phyloP scores from a whole-genome alignment of 2,888 invertebrate genomes.

The Hydropsyche betteni region DNA sequence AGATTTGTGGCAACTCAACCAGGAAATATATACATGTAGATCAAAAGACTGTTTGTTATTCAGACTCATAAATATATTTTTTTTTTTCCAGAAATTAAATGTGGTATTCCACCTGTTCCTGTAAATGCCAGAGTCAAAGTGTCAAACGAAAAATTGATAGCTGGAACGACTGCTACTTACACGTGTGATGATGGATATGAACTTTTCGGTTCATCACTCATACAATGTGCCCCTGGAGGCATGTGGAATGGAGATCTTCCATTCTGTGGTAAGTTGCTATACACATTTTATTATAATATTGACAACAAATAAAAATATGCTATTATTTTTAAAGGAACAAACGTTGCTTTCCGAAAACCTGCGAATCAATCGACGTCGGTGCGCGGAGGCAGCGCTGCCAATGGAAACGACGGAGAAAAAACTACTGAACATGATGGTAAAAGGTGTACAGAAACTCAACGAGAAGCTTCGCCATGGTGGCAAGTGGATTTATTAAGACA shows the following conservation, averaged over 20 bases:
- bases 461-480: slow-evolving; percentile 94
- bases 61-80: too few species aligned
- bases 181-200: slow-evolving; percentile 90
- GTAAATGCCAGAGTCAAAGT: slow-evolving; percentile 79
- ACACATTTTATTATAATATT: neutral
- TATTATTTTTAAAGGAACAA: slow-evolving; percentile 70
- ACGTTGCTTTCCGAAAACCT: slow-evolving; percentile 86
- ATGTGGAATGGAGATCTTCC: slow-evolving; percentile 85
- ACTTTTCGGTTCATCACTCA: slow-evolving; percentile 78
- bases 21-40: too few species aligned
- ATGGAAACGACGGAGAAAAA: slow-evolving; percentile 88
- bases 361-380: slow-evolving; percentile 92
- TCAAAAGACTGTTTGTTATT: too few species aligned
- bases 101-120: slow-evolving; percentile 88
- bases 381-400: slow-evolving; percentile 81
- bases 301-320: neutral
- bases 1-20: too few species aligned
- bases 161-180: slow-evolving; percentile 77
- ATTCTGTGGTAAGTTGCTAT: slow-evolving; percentile 74
- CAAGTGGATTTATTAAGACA: slow-evolving; percentile 85
- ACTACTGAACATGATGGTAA: slow-evolving; percentile 87
- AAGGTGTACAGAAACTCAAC: slow-evolving; percentile 88
- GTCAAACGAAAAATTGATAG: slow-evolving; percentile 64
- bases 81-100: slow-evolving; percentile 64
- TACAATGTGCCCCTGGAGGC: slow-evolving; percentile 75